A percentile compares a stretch with the other conserved stretches of the same genome.
These are phyloP conservation scores for Heteronetta atricapilla DNA, from an alignment of 2,113 vertebrate genomes.

Conservation along the genomic window DNA sequence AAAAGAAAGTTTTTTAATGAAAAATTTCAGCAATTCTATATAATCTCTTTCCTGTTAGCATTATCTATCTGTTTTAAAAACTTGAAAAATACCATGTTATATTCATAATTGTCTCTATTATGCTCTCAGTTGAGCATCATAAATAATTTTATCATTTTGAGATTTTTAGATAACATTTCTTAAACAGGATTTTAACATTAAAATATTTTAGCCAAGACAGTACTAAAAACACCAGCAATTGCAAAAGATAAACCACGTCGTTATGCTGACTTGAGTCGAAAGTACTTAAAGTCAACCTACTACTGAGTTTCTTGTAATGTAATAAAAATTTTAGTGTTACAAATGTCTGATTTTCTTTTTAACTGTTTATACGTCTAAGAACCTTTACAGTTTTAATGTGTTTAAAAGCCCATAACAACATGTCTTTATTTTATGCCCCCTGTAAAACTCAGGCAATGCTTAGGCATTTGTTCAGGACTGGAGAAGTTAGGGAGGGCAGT, in stretches of 20 bases:
- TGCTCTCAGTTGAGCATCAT: background rate
- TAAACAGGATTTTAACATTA: background rate
- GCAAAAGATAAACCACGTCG: background rate
- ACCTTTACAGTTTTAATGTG: background rate
- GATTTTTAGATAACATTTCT: background rate
- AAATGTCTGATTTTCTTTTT: background rate
- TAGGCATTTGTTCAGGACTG: background rate
- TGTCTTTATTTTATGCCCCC: background rate
- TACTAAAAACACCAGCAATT: background rate
- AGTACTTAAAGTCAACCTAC: constrained; percentile 16
- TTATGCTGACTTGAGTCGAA: constrained; percentile 1
- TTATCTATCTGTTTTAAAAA: background rate
- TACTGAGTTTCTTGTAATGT: background rate
- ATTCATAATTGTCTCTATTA: background rate
- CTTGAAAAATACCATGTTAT: background rate
- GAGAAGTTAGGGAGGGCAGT: background rate
- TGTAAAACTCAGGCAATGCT: background rate
- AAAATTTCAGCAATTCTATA: background rate
- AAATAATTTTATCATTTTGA: background rate
- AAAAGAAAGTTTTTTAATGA: background rate
- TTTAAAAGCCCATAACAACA: background rate
- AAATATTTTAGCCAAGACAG: background rate
- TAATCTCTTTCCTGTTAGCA: background rate
- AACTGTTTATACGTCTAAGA: background rate
- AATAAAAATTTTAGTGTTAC: constrained; percentile 35